A percentile compares a stretch with the other conserved stretches of the same genome.
phyloP scores from a whole-genome alignment of 2,888 invertebrate species.

The Sinotaia quadrata region DNA sequence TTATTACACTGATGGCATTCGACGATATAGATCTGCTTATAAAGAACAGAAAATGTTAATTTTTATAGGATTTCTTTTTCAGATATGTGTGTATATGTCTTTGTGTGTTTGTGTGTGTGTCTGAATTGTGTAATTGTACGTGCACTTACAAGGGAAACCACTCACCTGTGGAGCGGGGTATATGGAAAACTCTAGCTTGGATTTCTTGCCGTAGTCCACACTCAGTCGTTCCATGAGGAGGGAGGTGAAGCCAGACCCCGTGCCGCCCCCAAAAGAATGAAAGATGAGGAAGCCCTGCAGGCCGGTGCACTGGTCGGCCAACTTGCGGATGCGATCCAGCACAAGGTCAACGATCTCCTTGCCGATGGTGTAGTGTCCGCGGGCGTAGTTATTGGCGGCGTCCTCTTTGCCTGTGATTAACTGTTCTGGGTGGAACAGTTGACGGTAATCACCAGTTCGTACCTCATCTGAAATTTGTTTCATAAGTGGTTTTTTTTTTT shows the following conservation, averaged over 20 bases:
- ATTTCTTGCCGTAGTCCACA: slow-evolving; percentile 80
- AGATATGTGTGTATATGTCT: no score
- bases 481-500: no score
- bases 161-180: slow-evolving; percentile 77
- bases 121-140: no score
- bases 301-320: slow-evolving; percentile 32
- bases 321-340: slow-evolving; percentile 31
- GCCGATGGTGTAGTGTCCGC: slow-evolving; percentile 34
- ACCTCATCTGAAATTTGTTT: slow-evolving; percentile 26
- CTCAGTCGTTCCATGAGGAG: slow-evolving; percentile 76
- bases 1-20: no score
- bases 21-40: no score
- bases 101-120: no score
- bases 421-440: slow-evolving; percentile 34
- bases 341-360: slow-evolving; percentile 32
- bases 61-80: no score
- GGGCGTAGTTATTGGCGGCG: slow-evolving; percentile 34
- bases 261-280: slow-evolving; percentile 34
- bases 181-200: slow-evolving; percentile 89
- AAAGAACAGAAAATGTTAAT: no score
- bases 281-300: slow-evolving; percentile 35
- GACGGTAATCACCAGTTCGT: slow-evolving; percentile 29
- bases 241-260: slow-evolving; percentile 34
- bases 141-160: no score
- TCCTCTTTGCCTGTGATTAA: slow-evolving; percentile 35